Evolutionary conservation across 2,797 vertebrate species (phyloP).

Genomic region (Pygocentrus nattereri): DNA sequence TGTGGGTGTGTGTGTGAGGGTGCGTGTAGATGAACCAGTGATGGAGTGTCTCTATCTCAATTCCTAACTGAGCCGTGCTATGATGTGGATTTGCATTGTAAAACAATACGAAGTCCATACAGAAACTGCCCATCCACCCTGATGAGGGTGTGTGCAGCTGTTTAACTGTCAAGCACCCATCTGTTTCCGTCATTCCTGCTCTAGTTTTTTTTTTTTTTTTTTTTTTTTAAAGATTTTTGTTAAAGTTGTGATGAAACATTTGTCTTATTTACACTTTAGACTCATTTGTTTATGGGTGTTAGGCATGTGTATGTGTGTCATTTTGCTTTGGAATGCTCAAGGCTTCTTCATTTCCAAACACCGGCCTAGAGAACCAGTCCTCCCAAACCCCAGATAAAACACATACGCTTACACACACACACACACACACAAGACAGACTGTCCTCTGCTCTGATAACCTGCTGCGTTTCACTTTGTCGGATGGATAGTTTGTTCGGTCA

Average conservation of each 20-base stretch:
- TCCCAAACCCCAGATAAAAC: conserved; percentile 27
- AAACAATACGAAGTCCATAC: conserved; percentile 40
- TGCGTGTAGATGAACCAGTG: background rate
- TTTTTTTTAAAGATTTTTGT: background rate
- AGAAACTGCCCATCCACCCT: background rate
- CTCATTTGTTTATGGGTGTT: background rate
- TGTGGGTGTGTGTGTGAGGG: conserved; percentile 27
- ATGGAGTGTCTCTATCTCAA: background rate
- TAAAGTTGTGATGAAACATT: background rate
- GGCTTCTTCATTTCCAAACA: conserved; percentile 51
- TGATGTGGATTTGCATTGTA: conserved; percentile 57
- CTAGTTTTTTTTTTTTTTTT: too few relatives aligned
- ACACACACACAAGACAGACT: background rate
- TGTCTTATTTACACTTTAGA: background rate
- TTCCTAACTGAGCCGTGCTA: background rate
- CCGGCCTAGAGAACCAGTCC: conserved; percentile 36
- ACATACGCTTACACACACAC: conserved; percentile 8
- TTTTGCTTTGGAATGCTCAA: conserved; percentile 44
- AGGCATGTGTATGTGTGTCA: background rate
- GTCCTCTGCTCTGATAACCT: conserved; percentile 20
- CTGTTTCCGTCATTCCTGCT: background rate
- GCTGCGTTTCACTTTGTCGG: background rate
- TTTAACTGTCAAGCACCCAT: background rate
- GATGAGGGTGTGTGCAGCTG: background rate
- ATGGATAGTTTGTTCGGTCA: conserved; percentile 17